Percentiles rank a stretch among this genome's conserved stretches.
Conservation (phyloP, 2,113 vertebrate species). For the Gobio gobio region DNA sequence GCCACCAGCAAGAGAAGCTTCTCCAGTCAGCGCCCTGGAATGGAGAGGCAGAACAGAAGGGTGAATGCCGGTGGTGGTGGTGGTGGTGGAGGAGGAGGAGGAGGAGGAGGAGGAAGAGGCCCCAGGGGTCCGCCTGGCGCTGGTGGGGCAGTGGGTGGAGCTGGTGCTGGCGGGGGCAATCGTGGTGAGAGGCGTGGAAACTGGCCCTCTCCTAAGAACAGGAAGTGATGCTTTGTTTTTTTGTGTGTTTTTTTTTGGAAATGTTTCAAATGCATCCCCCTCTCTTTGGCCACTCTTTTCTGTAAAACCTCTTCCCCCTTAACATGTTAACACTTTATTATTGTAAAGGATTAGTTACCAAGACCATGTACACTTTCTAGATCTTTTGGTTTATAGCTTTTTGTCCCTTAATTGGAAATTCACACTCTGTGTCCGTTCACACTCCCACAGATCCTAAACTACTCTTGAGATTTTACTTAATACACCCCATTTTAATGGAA, state of each 20-base stretch:
- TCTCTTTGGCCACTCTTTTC: conserved; percentile 57
- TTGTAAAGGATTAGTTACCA: conserved; percentile 68
- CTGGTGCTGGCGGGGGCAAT: conserved; percentile 73
- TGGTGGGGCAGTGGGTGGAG: conserved; percentile 67
- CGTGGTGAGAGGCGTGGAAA: conserved; percentile 82
- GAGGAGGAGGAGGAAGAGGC: conserved; percentile 74
- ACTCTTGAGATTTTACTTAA: conserved; percentile 63
- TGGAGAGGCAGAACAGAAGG: conserved; percentile 90
- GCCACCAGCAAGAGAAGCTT: conserved; percentile 88
- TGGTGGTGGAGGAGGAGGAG: conserved; percentile 72
- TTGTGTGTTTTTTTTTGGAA: conserved; percentile 62
- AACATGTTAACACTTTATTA: conserved; percentile 69
- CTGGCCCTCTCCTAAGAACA: conserved; percentile 91
- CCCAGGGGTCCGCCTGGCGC: conserved; percentile 72
- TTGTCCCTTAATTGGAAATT: conserved; percentile 70
- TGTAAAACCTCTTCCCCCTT: conserved; percentile 56
- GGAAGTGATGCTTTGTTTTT: conserved; percentile 76
- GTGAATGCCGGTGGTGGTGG: conserved; percentile 77
- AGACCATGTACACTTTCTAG: conserved; percentile 69
- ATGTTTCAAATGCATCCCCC: conserved; percentile 68
- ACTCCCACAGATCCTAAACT: conserved; percentile 47
- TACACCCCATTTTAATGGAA: conserved; percentile 61
- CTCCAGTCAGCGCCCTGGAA: conserved; percentile 89
- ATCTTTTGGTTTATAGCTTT: conserved; percentile 53
- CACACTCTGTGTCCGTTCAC: conserved; percentile 58